A percentile compares a stretch with the other conserved stretches of the same genome.
Conservation (phyloP, 2,113 vertebrate species). For the Megaceryle torquata region DNA sequence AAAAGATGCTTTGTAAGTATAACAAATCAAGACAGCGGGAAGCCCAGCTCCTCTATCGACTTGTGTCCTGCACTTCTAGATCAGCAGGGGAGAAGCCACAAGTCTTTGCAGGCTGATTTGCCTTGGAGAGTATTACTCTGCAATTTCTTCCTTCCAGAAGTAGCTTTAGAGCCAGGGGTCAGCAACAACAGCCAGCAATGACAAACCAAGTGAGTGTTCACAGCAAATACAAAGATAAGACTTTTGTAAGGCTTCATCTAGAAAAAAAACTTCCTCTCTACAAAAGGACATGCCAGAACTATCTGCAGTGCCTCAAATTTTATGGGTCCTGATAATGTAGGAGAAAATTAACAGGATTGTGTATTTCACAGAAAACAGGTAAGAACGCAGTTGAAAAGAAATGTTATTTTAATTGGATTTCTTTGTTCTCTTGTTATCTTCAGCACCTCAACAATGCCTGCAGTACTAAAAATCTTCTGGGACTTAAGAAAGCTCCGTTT, state of each 20-base stretch:
- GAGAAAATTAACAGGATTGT: constrained; percentile 26
- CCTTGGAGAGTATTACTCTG: rapidly evolving
- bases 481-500: constrained; percentile 13
- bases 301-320: not conserved
- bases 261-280: not conserved
- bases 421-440: constrained; percentile 58
- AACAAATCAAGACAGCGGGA: not conserved
- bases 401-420: constrained; percentile 70
- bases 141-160: not conserved
- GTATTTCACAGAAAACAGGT: constrained; percentile 26
- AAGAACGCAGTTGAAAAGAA: constrained; percentile 16
- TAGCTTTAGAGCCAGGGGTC: not conserved
- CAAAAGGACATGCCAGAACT: not conserved
- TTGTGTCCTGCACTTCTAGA: not conserved
- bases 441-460: constrained; percentile 31
- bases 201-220: not conserved
- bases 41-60: not conserved
- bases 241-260: not conserved
- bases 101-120: not conserved
- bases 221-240: not conserved
- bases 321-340: not conserved
- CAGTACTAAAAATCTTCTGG: constrained; percentile 19
- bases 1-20: not conserved
- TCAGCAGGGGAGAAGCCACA: not conserved
- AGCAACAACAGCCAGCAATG: not conserved